Conservation (phyloP, 2,888 invertebrate species). For the Rhaphigaster nebulosa region DNA sequence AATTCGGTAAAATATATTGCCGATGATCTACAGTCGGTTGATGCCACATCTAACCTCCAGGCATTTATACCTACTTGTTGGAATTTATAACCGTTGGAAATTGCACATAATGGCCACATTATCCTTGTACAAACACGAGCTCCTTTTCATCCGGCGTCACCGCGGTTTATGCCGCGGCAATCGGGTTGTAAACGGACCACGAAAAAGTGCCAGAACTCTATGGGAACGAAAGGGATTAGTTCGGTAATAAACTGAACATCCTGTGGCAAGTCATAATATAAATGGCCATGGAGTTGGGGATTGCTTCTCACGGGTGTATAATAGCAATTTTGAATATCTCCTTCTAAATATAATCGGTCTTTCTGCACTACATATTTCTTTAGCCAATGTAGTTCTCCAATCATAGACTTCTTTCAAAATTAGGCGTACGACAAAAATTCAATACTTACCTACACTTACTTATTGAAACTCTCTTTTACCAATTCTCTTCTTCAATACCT, state of each 20-base stretch:
- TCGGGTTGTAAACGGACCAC: neutral
- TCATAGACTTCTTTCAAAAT: no score
- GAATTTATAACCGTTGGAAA: neutral
- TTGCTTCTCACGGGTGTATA: neutral
- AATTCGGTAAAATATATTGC: no score
- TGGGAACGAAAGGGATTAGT: neutral
- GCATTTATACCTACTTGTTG: neutral
- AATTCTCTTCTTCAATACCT: no score
- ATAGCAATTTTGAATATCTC: neutral
- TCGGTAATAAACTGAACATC: no score
- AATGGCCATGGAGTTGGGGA: neutral
- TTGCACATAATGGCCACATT: neutral
- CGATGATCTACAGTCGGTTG: no score
- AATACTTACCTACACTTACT: no score
- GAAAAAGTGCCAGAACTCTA: neutral
- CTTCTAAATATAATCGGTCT: no score
- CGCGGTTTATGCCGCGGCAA: neutral
- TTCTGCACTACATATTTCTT: neutral
- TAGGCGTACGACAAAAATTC: no score
- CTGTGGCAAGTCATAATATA: neutral
- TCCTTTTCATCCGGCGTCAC: neutral
- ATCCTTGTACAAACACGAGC: neutral
- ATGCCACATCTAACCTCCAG: neutral
- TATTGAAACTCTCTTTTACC: no score
- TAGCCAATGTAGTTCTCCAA: neutral